Base-by-base conservation (phyloP, 1,140 invertebrate species). In the Zaprionus vittiger region DNA sequence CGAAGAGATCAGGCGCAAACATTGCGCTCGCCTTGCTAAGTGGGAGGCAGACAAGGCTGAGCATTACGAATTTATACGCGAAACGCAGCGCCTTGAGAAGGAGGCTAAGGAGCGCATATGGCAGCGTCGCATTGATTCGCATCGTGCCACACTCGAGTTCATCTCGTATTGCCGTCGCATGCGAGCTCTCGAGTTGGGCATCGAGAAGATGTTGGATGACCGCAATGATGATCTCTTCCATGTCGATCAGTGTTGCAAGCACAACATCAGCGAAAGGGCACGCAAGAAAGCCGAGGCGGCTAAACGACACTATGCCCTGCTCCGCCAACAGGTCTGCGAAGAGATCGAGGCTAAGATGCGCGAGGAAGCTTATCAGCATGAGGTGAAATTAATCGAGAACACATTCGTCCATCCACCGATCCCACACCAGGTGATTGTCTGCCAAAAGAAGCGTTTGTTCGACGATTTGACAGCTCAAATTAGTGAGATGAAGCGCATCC, bases 341-440 rank as follows among this genome's bases (percentile, higher is more conserved):
- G 72, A 92, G 38, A 77, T 80, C 12, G 87, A 92, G 24, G 73
- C 82, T 0, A 77, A 73, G 0, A 65, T 92, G 38, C 80, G 77
- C 2, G 61, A 68, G 17, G 82, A 81, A 6, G 80, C 80, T 1
- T 80, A 90, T 6, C 59, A 75, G 15, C 75, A 77, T 12, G 91
- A 92, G 47, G 72, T 83, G 44, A 90, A 87, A 60, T 91, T 92
- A 49, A 54, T 77, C 1, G 91, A 92, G 38, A 92, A 92, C 76
- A 79, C 82, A 0, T 92, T 92, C n/a, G 91, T 75, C 0, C 84
- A 80, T 49, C 74, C 75, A 17, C 78, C 82, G 65, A 76, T 90
- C 5, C 79, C 91, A 5, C 81, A 72, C 2, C 28, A 73, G 1
- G 79, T 79, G 73, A 79, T 77, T 0, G 5, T 63, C 3, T 81